A percentile compares a stretch with the other conserved stretches of the same genome.
phyloP scores from a whole-genome alignment of 2,113 vertebrate species.

The Jacana jacana region DNA sequence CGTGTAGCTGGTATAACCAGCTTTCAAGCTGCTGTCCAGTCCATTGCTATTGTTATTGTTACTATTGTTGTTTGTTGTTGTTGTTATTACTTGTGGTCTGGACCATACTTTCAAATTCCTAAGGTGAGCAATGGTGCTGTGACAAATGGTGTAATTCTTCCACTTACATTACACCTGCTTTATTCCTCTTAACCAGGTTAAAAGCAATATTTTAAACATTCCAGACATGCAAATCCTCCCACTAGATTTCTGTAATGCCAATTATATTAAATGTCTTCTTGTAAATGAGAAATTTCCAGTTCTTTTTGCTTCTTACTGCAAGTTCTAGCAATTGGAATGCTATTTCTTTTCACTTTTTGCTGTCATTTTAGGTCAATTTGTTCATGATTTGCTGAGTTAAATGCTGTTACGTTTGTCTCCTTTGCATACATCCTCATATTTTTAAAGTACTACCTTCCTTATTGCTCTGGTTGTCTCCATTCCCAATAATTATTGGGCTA shows the following conservation, averaged over 20 bases:
- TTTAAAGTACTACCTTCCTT: background rate
- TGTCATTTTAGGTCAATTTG: background rate
- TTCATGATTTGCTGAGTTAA: background rate
- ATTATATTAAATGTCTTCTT: background rate
- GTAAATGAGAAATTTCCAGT: conserved; percentile 8
- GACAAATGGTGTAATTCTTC: background rate
- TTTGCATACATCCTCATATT: background rate
- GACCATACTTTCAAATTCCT: background rate
- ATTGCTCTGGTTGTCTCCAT: background rate
- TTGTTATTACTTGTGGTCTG: background rate
- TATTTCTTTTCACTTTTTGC: background rate
- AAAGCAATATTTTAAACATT: background rate
- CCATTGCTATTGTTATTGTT: background rate
- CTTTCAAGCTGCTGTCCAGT: background rate
- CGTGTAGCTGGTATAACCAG: background rate
- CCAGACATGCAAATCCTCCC: background rate
- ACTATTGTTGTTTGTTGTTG: background rate
- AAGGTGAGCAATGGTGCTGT: background rate
- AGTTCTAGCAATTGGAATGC: background rate
- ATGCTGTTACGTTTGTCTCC: background rate
- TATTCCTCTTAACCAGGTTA: background rate
- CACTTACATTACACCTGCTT: background rate
- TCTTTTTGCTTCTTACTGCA: background rate
- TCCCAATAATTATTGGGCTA: background rate
- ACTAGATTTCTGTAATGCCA: background rate